Percentiles rank a stretch among this genome's conserved stretches.
These are phyloP conservation scores for Ptilodon capucinus DNA, from an alignment of 2,888 invertebrate species.

Conservation along the genomic window DNA sequence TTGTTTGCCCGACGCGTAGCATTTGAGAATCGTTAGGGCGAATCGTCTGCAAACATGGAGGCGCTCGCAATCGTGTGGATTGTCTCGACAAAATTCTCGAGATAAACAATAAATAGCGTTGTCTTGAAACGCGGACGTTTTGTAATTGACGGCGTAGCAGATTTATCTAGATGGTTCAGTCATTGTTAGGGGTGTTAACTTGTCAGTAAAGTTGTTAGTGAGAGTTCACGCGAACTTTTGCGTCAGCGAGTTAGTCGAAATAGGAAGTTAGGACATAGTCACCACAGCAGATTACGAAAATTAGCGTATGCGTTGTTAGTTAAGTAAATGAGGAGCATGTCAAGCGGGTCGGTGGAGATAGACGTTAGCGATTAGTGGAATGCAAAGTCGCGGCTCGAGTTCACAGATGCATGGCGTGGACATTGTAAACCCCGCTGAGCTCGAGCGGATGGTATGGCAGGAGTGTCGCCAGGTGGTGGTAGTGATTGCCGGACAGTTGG, in stretches of 20 bases:
- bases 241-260: constrained; percentile 68
- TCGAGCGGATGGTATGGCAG: constrained; percentile 87
- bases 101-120: constrained; percentile 74
- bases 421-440: constrained; percentile 85
- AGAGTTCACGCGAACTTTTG: constrained; percentile 74
- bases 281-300: constrained; percentile 65
- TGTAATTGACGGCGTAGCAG: constrained; percentile 73
- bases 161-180: constrained; percentile 81
- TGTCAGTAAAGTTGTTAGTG: constrained; percentile 78
- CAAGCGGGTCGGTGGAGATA: constrained; percentile 59
- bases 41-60: constrained; percentile 73
- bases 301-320: constrained; percentile 66
- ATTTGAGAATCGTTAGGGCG: constrained; percentile 79
- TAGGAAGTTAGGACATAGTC: constrained; percentile 69
- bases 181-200: constrained; percentile 78
- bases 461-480: constrained; percentile 84
- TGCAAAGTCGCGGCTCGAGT: constrained; percentile 82
- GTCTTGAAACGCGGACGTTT: constrained; percentile 76
- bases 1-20: constrained; percentile 75
- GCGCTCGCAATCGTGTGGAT: constrained; percentile 71
- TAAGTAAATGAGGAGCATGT: constrained; percentile 59
- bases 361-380: constrained; percentile 74
- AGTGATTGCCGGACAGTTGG: constrained; percentile 84
- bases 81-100: constrained; percentile 68
- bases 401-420: constrained; percentile 92